Conservation (phyloP, 1,140 invertebrate genomes). For the Dreissena rostriformis region DNA sequence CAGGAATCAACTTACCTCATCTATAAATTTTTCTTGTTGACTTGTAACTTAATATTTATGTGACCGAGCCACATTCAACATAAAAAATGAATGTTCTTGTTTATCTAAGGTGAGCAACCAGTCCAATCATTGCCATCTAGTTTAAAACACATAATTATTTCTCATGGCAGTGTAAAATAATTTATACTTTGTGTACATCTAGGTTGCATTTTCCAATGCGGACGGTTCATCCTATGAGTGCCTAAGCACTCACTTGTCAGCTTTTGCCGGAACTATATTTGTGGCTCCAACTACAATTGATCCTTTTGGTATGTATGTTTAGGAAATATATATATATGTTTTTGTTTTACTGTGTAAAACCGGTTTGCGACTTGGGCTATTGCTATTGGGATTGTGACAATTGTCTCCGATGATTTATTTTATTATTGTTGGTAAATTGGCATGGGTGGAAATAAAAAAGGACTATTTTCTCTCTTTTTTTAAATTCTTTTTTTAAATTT, state of each 20-base stretch:
- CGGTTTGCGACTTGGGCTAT: slow-evolving; percentile 63
- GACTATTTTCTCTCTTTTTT: background rate
- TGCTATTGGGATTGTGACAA: slow-evolving; percentile 65
- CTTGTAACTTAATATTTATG: no score
- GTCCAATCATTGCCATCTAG: no score
- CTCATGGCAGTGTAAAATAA: no score
- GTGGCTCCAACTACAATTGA: slow-evolving; percentile 65
- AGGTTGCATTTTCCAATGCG: no score
- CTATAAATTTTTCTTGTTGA: no score
- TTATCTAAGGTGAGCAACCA: no score
- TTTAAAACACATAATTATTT: no score
- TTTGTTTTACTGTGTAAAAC: slow-evolving; percentile 70
- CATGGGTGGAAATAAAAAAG: slow-evolving; percentile 57
- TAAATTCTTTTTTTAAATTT: no score
- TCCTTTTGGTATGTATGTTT: slow-evolving; percentile 49
- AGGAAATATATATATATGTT: slow-evolving; percentile 54
- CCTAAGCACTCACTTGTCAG: slow-evolving; percentile 63
- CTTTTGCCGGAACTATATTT: slow-evolving; percentile 65
- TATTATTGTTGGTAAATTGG: slow-evolving; percentile 51
- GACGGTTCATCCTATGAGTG: slow-evolving; percentile 43
- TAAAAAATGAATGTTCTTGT: no score
- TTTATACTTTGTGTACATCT: no score
- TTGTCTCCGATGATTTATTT: slow-evolving; percentile 62
- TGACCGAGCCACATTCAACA: no score
- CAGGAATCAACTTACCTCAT: no score